Base-by-base conservation (phyloP, 2,888 invertebrate genomes). In the Clitarchus hookeri region DNA sequence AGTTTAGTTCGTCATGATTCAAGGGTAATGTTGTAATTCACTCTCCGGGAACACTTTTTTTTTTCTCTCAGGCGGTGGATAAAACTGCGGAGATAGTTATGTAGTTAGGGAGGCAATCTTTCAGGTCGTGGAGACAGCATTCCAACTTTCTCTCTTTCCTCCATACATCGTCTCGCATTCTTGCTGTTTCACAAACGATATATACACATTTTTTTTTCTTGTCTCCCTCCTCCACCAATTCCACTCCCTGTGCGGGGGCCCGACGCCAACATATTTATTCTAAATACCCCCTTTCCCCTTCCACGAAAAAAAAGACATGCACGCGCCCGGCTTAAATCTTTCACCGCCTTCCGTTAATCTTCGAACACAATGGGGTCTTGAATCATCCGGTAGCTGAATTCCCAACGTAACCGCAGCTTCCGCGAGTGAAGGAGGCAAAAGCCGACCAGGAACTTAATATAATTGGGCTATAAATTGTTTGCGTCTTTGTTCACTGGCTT, bases 361-460 rank as follows among this genome's bases (percentile, higher is more conserved):
- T n/a, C 65, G 65, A 19, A 19, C 65, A 65, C 65, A 65, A 65
- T 65, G n/a, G 65, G 65, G 65, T 19, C 13, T 23, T 19, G 65
- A 65, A n/a, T 65, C 65, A n/a, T n/a, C n/a, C 65, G 65, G 65
- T 65, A 65, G 65, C 65, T 65, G 65, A n/a, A 65, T 65, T 65
- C 65, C 65, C 13, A 23, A n/a, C 65, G 16, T 65, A 65, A 65
- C 19, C 19, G n/a, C n/a, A 23, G n/a, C 23, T 48, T 48, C 65
- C 65, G 8, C 13, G 65, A 65, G 65, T 48, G 0, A 16, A 8
- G 48, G 48, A 48, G 16, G 48, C 11, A 1, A 48, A 48, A 48
- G 48, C 48, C 11, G 48, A 48, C 65, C 65, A n/a, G 65, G 23
- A 19, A 65, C 6, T 65, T 65, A 65, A 65, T 65, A n/a, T 65